Evolutionary conservation across 2,113 vertebrate species (phyloP).

Genomic region (Recurvirostra avosetta): DNA sequence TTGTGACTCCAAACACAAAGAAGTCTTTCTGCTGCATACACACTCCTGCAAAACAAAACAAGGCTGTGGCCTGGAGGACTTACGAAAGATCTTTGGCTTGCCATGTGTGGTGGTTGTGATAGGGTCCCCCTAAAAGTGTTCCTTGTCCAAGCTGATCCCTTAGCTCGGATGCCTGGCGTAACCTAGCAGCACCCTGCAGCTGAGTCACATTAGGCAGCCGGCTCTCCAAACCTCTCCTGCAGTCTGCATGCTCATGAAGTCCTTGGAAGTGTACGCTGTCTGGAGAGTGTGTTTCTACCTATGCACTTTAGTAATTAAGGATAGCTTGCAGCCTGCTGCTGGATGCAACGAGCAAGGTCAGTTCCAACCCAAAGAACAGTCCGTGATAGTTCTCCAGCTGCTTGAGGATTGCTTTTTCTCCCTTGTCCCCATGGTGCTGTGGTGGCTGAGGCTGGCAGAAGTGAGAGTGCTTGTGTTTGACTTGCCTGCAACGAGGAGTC

Average conservation of each 20-base stretch:
- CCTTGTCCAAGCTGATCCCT: neutral
- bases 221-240: neutral
- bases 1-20: neutral
- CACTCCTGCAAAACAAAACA: neutral
- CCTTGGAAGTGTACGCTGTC: neutral
- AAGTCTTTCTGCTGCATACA: neutral
- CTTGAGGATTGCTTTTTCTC: neutral
- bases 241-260: neutral
- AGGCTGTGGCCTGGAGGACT: neutral
- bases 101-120: neutral
- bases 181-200: neutral
- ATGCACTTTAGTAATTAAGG: neutral
- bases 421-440: accelerated
- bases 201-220: neutral
- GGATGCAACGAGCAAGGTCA: neutral
- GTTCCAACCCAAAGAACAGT: neutral
- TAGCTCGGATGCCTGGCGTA: neutral
- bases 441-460: neutral
- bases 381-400: neutral
- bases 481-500: accelerated
- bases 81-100: neutral
- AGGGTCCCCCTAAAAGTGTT: neutral
- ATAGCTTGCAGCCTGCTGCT: neutral
- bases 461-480: neutral
- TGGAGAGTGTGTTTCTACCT: neutral